phyloP scores from a whole-genome alignment of 2,797 vertebrate genomes.

The Acomys russatus region DNA sequence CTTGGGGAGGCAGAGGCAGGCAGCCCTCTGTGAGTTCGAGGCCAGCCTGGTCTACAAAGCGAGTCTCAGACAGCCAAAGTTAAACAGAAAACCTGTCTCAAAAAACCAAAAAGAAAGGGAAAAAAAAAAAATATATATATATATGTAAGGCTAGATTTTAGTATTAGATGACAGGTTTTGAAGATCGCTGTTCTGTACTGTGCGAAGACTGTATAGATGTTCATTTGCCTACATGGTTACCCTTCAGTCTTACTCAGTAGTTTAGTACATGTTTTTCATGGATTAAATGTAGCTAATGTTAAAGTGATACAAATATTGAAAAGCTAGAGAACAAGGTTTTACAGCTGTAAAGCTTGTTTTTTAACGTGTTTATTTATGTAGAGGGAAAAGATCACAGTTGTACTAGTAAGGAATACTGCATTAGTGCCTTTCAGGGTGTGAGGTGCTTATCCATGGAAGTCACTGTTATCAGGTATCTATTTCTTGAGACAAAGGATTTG shows the following conservation, averaged over 20 bases:
- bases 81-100: no score
- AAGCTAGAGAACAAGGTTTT: conserved; percentile 9
- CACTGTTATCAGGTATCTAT: not conserved
- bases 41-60: no score
- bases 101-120: no score
- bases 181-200: not conserved
- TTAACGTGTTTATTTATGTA: conserved; percentile 24
- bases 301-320: conserved; percentile 52
- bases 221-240: not conserved
- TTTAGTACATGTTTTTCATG: conserved; percentile 30
- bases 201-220: not conserved
- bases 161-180: conserved; percentile 9
- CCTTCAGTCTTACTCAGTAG: not conserved
- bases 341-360: conserved; percentile 56
- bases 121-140: no score
- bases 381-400: conserved; percentile 7
- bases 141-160: conserved; percentile 21
- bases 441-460: conserved; percentile 16
- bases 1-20: no score
- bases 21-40: no score
- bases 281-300: conserved; percentile 15
- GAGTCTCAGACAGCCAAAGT: no score
- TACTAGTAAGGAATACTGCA: not conserved
- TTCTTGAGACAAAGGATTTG: not conserved
- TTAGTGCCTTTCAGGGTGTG: conserved; percentile 7